Base-by-base conservation (phyloP, 2,797 vertebrate genomes). In the Pseudomugil gertrudae region DNA sequence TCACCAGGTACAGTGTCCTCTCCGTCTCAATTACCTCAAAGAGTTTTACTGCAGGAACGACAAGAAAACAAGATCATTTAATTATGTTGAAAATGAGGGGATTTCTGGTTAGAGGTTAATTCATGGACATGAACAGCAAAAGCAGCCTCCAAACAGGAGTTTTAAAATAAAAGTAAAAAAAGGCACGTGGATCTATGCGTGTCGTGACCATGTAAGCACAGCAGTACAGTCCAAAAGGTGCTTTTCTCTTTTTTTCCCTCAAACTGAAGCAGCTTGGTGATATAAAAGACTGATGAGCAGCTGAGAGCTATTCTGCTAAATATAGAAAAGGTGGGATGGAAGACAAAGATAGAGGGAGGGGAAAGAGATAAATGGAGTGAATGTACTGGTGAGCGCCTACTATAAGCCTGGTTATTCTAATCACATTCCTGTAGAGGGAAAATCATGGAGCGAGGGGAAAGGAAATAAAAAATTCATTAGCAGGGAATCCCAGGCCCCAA, bases 11-110 rank as follows among this genome's bases (percentile, higher is more conserved):
- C 56, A 99, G 95, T 13, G 97, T 99, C 93, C 97, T 96, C 91
- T 99, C 98, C 1, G 97, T 99, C 94, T 99, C 97, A 33, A 99
- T 98, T 85, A 99, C 97, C 91, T 99, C 97, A 89, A 99, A 99
- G 83, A 99, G 94, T 86, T 99, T 99, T 80, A 99, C 98, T 95
- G 57, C 35, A 54, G 43, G 45, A 69, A 36, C 47, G 4, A 71
- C 6, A 63, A 24, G 45, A 48, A 24, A 23, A 23, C 9, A 50
- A 10, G 9, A 19, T n/a, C 13, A 77, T 80, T 64, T 14, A 76
- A 76, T 81, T 40, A 79, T 8, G 43, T 23, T 9, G 17, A 27
- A 57, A 67, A 65, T 64, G 1, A 4, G 9, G 11, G 14, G 33
- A 38, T 69, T 43, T 50, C 63, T 58, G 43, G 23, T 27, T 0